phyloP scores from a whole-genome alignment of 2,888 invertebrate species.

The Melieria picta region DNA sequence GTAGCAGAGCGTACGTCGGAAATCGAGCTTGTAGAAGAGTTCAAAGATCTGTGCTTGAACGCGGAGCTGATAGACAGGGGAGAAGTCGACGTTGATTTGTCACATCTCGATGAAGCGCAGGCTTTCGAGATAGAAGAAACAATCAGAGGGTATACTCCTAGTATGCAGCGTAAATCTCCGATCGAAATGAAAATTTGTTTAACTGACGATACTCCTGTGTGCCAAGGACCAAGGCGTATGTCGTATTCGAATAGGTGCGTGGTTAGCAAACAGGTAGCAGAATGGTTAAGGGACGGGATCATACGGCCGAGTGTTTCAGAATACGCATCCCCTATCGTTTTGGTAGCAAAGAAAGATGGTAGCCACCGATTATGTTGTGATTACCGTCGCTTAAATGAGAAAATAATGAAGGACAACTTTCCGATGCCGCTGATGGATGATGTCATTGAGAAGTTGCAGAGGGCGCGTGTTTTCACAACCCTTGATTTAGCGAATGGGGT shows the following conservation, averaged over 20 bases:
- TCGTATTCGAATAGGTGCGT: neutral
- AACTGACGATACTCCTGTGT: no score
- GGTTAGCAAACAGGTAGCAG: neutral
- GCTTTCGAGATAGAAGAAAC: no score
- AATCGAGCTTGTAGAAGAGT: no score
- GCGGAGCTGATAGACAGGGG: no score
- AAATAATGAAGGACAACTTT: slow-evolving; percentile 42
- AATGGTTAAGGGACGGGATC: neutral
- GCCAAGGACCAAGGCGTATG: neutral
- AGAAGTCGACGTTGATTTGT: neutral
- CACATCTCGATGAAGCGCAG: no score
- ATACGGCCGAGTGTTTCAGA: slow-evolving; percentile 20
- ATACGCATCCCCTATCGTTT: slow-evolving; percentile 36
- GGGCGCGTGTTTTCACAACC: slow-evolving; percentile 12
- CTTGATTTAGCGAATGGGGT: slow-evolving; percentile 8
- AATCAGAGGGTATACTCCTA: no score
- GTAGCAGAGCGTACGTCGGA: neutral
- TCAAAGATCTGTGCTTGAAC: no score
- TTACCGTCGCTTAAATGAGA: slow-evolving; percentile 42
- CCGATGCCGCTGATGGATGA: slow-evolving; percentile 43
- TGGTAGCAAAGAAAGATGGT: slow-evolving; percentile 41
- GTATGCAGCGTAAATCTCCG: no score
- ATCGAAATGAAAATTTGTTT: no score
- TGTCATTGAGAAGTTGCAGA: slow-evolving; percentile 36
- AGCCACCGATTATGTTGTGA: slow-evolving; percentile 41